Evolutionary conservation across 2,113 vertebrate species (phyloP).

Genomic region (Xiphophorus hellerii): DNA sequence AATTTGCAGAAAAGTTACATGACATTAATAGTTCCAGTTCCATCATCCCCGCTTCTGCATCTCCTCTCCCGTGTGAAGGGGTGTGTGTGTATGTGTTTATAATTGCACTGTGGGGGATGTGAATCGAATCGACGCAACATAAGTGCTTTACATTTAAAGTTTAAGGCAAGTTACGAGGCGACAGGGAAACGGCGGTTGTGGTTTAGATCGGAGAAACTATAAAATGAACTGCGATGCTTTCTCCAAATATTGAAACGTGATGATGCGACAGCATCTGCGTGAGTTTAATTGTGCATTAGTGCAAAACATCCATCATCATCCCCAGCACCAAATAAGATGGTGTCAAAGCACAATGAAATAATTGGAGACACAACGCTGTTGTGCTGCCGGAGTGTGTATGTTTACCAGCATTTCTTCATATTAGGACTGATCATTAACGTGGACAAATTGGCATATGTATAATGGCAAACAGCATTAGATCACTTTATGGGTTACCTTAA

Average conservation of each 20-base stretch:
- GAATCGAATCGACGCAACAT: not conserved
- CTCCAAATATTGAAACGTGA: not conserved
- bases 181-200: not conserved
- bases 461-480: conserved; percentile 24
- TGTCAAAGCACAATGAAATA: conserved; percentile 21
- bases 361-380: conserved; percentile 3
- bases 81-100: not conserved
- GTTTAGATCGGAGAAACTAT: not conserved
- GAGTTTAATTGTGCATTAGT: conserved; percentile 23
- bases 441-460: conserved; percentile 9
- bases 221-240: not conserved
- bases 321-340: conserved; percentile 6
- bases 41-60: not conserved
- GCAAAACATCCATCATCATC: conserved; percentile 13
- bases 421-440: conserved; percentile 17
- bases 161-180: not conserved
- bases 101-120: too few species aligned
- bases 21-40: not conserved
- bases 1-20: too few species aligned
- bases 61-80: too few species aligned
- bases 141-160: not conserved
- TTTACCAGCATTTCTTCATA: not conserved
- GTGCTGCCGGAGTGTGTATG: not conserved
- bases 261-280: not conserved
- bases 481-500: conserved; percentile 16